Evolutionary conservation across 2,888 invertebrate genomes (phyloP).

Genomic region (Hartigia nigra): DNA sequence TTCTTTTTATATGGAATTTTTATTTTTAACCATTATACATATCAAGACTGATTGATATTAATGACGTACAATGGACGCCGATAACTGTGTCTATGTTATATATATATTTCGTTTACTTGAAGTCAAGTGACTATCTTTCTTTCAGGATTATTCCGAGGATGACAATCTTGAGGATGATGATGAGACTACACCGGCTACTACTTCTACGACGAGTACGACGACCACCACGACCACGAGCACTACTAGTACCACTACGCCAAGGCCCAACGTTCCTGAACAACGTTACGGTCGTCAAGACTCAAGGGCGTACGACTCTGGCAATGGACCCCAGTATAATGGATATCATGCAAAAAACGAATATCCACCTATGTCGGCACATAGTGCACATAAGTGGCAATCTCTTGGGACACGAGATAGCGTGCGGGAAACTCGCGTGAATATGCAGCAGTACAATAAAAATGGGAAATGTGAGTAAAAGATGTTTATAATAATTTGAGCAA

Average conservation of each 20-base stretch:
- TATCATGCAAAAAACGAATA: constrained; percentile 54
- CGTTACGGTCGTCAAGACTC: constrained; percentile 45
- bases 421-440: constrained; percentile 52
- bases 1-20: background rate
- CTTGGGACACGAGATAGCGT: constrained; percentile 54
- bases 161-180: constrained; percentile 51
- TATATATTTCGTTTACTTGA: background rate
- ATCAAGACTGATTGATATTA: background rate
- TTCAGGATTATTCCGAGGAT: constrained; percentile 55
- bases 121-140: constrained; percentile 16
- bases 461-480: constrained; percentile 50
- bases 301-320: constrained; percentile 31
- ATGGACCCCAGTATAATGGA: constrained; percentile 36
- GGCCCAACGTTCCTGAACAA: constrained; percentile 35
- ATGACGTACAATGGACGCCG: background rate
- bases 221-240: constrained; percentile 59
- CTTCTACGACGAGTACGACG: constrained; percentile 49
- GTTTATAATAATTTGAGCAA: background rate
- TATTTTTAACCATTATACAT: background rate
- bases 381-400: constrained; percentile 55
- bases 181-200: constrained; percentile 28
- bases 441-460: constrained; percentile 45
- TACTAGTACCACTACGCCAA: constrained; percentile 63
- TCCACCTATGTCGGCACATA: constrained; percentile 54
- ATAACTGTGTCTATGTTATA: too few species aligned